These are phyloP conservation scores for Drosophila bocki DNA, from an alignment of 1,140 invertebrate species.

Conservation along the genomic window DNA sequence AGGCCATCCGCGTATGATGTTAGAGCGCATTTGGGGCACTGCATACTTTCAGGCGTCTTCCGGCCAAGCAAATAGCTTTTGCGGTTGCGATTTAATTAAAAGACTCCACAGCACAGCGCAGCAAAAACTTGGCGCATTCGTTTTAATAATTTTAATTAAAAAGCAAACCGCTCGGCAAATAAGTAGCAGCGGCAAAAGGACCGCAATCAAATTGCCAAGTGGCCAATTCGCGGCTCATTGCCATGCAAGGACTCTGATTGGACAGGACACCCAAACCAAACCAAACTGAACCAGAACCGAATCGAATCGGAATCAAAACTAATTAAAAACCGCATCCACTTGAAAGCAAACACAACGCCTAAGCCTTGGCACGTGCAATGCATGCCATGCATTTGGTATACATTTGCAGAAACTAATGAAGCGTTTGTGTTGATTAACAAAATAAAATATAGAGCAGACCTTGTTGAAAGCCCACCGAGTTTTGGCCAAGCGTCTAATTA, in stretches of 20 bases:
- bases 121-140: slow-evolving; percentile 38
- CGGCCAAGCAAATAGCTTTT: slow-evolving; percentile 15
- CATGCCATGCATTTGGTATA: neutral
- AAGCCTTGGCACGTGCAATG: slow-evolving; percentile 16
- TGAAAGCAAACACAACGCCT: slow-evolving; percentile 17
- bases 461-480: slow-evolving; percentile 26
- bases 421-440: slow-evolving; percentile 48
- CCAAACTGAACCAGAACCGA: neutral
- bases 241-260: slow-evolving; percentile 59
- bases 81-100: slow-evolving; percentile 62
- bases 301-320: slow-evolving; percentile 58
- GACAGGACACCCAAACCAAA: slow-evolving; percentile 2
- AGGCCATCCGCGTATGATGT: slow-evolving; percentile 2
- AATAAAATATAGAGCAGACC: neutral
- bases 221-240: slow-evolving; percentile 57
- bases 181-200: slow-evolving; percentile 51
- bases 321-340: slow-evolving; percentile 63
- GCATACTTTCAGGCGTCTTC: slow-evolving; percentile 45
- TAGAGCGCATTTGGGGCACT: slow-evolving; percentile 2
- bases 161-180: slow-evolving; percentile 41
- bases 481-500: slow-evolving; percentile 51
- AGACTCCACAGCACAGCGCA: neutral
- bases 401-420: slow-evolving; percentile 24
- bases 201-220: slow-evolving; percentile 63
- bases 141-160: slow-evolving; percentile 67